Conservation (phyloP, 2,113 vertebrate genomes). For the Pleuronectes platessa region DNA sequence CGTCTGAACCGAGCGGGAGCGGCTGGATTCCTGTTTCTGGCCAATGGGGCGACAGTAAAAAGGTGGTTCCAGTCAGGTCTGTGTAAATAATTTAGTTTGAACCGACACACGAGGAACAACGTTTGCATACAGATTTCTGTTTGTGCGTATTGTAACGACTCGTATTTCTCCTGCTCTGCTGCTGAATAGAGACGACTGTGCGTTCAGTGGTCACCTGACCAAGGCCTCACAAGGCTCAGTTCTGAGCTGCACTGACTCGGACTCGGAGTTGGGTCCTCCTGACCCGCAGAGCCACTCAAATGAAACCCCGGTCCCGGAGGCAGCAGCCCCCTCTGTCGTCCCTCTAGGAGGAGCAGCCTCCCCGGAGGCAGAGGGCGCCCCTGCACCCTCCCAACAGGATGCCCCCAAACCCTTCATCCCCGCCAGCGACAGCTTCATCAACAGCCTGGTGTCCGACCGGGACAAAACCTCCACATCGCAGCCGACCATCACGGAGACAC, state of each 20-base stretch:
- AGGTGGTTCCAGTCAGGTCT: slow-evolving; percentile 48
- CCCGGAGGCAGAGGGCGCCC: slow-evolving; percentile 10
- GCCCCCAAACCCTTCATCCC: slow-evolving; percentile 72
- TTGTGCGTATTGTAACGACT: background rate
- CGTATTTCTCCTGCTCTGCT: background rate
- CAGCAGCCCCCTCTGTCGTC: slow-evolving; percentile 61
- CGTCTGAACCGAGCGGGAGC: slow-evolving; percentile 92
- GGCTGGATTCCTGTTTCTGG: slow-evolving; percentile 90
- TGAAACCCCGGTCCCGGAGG: slow-evolving; percentile 54
- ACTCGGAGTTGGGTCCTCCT: slow-evolving; percentile 65
- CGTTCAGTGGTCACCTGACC: slow-evolving; percentile 87
- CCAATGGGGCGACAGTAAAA: slow-evolving; percentile 82
- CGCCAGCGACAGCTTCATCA: slow-evolving; percentile 83
- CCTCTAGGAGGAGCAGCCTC: slow-evolving; percentile 48
- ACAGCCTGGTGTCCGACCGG: slow-evolving; percentile 80
- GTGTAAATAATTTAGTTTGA: background rate
- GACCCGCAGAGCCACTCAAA: slow-evolving; percentile 42
- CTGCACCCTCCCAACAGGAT: slow-evolving; percentile 26
- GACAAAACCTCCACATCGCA: slow-evolving; percentile 46
- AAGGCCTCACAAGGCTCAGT: slow-evolving; percentile 81
- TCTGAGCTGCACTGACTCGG: slow-evolving; percentile 84
- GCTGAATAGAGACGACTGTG: slow-evolving; percentile 83
- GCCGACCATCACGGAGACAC: slow-evolving; percentile 39
- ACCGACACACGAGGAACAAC: background rate
- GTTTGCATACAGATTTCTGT: background rate